Conservation (phyloP, 1,140 invertebrate genomes). For the Zophobas atratus region DNA sequence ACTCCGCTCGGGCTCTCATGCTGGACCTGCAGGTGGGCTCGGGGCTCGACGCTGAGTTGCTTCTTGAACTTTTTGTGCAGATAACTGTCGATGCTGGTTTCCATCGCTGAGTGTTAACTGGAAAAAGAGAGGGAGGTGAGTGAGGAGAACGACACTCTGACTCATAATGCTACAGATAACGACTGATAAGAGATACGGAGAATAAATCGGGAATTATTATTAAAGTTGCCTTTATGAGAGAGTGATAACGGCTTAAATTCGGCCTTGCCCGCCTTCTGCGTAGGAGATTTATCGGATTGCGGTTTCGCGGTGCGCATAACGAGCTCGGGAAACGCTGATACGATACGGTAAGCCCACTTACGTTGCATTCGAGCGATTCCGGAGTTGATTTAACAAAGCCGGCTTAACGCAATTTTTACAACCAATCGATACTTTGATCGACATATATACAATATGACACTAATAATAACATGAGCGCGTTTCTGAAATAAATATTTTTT, state of each 20-base stretch:
- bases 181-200: constrained; percentile 33
- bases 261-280: constrained; percentile 17
- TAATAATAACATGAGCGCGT: too few relatives aligned
- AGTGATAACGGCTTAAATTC: constrained; percentile 15
- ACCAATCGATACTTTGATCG: too few relatives aligned
- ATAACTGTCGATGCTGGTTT: constrained; percentile 82
- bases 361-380: too few relatives aligned
- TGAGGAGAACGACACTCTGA: constrained; percentile 3
- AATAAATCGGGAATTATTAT: constrained; percentile 38
- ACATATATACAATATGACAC: too few relatives aligned
- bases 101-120: constrained; percentile 62
- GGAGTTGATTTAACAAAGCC: too few relatives aligned
- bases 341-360: too few relatives aligned
- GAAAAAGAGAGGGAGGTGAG: constrained; percentile 36
- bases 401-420: too few relatives aligned
- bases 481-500: too few relatives aligned
- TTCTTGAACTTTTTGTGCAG: constrained; percentile 94
- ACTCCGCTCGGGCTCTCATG: constrained; percentile 54
- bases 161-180: constrained; percentile 31
- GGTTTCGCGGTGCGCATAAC: neutral
- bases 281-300: constrained; percentile 17
- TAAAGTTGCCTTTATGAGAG: constrained; percentile 22
- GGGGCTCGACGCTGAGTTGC: constrained; percentile 76
- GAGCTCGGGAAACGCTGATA: too few relatives aligned
- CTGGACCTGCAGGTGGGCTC: constrained; percentile 60